Evolutionary conservation across 2,797 vertebrate genomes (phyloP).

Genomic region (Notolabrus celidotus): DNA sequence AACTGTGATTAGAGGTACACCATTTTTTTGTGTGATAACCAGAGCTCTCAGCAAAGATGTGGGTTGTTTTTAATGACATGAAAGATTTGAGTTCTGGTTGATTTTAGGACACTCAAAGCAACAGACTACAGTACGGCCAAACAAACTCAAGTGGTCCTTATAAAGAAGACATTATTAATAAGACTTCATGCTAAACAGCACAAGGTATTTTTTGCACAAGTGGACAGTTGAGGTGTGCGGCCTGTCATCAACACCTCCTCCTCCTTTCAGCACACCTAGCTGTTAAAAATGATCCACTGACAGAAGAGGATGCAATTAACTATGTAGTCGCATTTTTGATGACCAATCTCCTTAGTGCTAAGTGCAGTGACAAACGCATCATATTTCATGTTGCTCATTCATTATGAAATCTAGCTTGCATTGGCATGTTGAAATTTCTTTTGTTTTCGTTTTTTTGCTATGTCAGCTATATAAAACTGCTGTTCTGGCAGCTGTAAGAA

Average conservation of each 20-base stretch:
- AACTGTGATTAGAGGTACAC: slow-evolving; percentile 3
- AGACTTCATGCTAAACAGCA: not conserved
- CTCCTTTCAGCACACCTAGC: not conserved
- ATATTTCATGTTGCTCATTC: not conserved
- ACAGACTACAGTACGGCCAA: slow-evolving; percentile 4
- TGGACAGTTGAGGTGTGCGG: not conserved
- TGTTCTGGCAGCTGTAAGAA: not conserved
- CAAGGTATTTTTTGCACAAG: not conserved
- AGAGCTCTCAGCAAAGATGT: slow-evolving; percentile 1
- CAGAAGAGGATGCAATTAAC: not conserved
- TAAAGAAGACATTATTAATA: slow-evolving; percentile 7
- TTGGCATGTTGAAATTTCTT: too few species aligned
- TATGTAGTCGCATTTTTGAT: slow-evolving; percentile 2
- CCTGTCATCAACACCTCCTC: not conserved
- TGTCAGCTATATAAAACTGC: too few species aligned
- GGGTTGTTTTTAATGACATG: too few species aligned
- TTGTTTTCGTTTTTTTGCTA: too few species aligned
- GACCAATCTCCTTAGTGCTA: not conserved
- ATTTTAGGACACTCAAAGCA: not conserved
- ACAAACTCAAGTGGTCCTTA: not conserved
- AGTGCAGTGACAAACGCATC: not conserved
- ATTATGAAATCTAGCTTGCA: not conserved
- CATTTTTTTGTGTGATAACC: not conserved
- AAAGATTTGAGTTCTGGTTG: too few species aligned
- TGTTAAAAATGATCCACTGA: slow-evolving; percentile 13